phyloP scores from a whole-genome alignment of 2,888 invertebrate species.

The Drosophila lacicola region DNA sequence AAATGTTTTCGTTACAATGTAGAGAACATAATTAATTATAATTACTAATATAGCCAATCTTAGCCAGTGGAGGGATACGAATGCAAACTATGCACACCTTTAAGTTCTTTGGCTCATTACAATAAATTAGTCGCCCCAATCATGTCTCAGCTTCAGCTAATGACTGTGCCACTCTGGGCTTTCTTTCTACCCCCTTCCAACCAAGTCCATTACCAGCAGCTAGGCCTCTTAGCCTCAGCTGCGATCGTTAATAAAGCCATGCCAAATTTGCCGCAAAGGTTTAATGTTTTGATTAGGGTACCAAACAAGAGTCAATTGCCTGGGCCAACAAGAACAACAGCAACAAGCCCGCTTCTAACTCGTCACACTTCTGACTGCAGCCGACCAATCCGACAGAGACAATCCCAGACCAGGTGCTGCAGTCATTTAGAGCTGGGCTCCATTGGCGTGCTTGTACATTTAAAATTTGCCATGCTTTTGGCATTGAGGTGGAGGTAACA shows the following conservation, averaged over 20 bases:
- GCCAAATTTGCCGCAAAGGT: slow-evolving; percentile 66
- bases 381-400: slow-evolving; percentile 1
- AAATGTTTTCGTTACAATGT: slow-evolving; percentile 25
- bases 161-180: slow-evolving; percentile 36
- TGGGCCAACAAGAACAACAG: slow-evolving; percentile 1
- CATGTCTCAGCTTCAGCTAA: slow-evolving; percentile 35
- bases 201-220: slow-evolving; percentile 46
- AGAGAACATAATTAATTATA: not conserved
- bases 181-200: slow-evolving; percentile 3
- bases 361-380: slow-evolving; percentile 39
- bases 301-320: slow-evolving; percentile 51
- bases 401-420: slow-evolving; percentile 57
- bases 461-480: slow-evolving; percentile 61
- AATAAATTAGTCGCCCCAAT: slow-evolving; percentile 42
- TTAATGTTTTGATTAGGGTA: slow-evolving; percentile 73
- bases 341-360: slow-evolving; percentile 19
- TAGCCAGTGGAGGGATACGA: too few relatives aligned
- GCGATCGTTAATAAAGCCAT: slow-evolving; percentile 61
- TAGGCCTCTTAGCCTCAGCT: slow-evolving; percentile 50
- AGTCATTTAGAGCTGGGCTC: slow-evolving; percentile 21
- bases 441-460: slow-evolving; percentile 52
- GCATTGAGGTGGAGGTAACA: slow-evolving; percentile 13
- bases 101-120: slow-evolving; percentile 15
- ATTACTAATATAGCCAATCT: slow-evolving; percentile 1
- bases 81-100: not conserved